Evolutionary conservation across 2,888 invertebrate genomes (phyloP), one percentile per base, ranked within the genome.

Genomic region (Julus scandinavius): DNA sequence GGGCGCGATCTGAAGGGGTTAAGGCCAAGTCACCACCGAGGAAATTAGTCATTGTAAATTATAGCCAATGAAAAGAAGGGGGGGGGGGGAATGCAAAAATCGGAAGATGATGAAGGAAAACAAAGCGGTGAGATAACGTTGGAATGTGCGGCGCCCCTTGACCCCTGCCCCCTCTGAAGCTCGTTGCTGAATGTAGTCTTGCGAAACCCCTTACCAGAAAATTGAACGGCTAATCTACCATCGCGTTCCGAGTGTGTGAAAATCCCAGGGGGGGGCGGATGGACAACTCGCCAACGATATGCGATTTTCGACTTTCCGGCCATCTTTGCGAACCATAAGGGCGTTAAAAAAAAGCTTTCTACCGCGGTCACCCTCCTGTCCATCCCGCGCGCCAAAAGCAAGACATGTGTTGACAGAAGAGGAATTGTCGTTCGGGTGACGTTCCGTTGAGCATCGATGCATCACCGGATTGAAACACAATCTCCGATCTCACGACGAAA

Each of bases 71-170:
- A 20, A 72, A 72, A 72, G 29, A 72, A 49, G 49, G 6, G 49
- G 9, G n/a, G n/a, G n/a, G n/a, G n/a, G n/a, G n/a, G 29, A 29
- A 72, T 72, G 72, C 72, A 72, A 29, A 72, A 72, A 72, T 72
- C 72, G 72, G 72, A 72, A 7, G 72, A 72, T 72, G 72, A 72
- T 72, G 72, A 72, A 72, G 72, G 29, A 72, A 72, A 72, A 72
- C 72, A 72, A 72, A 72, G 72, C 29, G 72, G 72, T 4, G 72
- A 72, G 72, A 72, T 72, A 72, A 72, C 72, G 72, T 4, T 29
- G 72, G 72, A 72, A 72, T 72, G 72, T 15, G 15, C 72, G 72
- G 72, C 72, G 72, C 72, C 72, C 72, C 72, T 72, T 72, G 29
- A 72, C 72, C 72, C 72, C 72, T 17, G 5, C 20, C 2, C 63